Conservation (phyloP, 1,140 invertebrate genomes). For the Drosophila micromelanica region DNA sequence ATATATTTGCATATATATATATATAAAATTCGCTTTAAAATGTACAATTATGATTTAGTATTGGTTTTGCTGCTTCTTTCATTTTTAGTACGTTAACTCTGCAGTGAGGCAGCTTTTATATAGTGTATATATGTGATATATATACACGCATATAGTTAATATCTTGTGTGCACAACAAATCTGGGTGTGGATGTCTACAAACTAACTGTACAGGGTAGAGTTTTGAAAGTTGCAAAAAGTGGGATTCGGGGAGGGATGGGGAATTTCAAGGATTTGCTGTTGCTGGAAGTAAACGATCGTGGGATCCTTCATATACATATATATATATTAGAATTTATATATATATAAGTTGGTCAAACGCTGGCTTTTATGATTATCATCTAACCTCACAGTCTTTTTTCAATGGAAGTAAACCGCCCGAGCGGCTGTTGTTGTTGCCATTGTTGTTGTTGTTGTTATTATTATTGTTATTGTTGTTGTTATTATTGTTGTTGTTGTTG, state of each 20-base stretch:
- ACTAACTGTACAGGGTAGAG: slow-evolving; percentile 69
- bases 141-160: slow-evolving; percentile 50
- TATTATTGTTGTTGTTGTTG: slow-evolving; percentile 57
- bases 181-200: slow-evolving; percentile 38
- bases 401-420: slow-evolving; percentile 86
- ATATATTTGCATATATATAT: slow-evolving; percentile 20
- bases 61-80: slow-evolving; percentile 12
- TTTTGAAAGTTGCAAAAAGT: background rate
- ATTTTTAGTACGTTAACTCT: slow-evolving; percentile 22
- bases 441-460: slow-evolving; percentile 54
- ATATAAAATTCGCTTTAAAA: slow-evolving; percentile 55
- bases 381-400: slow-evolving; percentile 94
- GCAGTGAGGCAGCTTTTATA: slow-evolving; percentile 32
- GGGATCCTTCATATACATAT: slow-evolving; percentile 1
- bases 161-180: slow-evolving; percentile 65
- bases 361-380: slow-evolving; percentile 88
- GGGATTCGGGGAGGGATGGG: background rate
- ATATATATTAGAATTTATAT: background rate
- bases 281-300: slow-evolving; percentile 42
- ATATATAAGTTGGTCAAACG: slow-evolving; percentile 23
- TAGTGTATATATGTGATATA: slow-evolving; percentile 13
- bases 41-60: slow-evolving; percentile 44
- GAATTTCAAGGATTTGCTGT: slow-evolving; percentile 35
- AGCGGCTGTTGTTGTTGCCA: slow-evolving; percentile 47
- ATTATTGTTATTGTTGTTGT: slow-evolving; percentile 37